Conservation (phyloP, 2,113 vertebrate species). For the Carassius gibelio region DNA sequence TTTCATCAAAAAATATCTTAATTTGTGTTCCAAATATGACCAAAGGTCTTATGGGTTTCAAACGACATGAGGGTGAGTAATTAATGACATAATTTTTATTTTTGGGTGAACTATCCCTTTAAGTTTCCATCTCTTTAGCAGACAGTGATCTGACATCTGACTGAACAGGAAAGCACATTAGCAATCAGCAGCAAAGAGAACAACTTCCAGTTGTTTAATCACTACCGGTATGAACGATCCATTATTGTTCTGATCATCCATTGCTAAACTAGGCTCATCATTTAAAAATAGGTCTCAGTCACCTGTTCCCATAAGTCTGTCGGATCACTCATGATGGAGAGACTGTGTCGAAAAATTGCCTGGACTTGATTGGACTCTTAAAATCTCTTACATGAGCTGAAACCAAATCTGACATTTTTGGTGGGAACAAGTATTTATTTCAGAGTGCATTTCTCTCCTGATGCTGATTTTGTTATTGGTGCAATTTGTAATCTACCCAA, state of each 20-base stretch:
- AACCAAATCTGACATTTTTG: conserved; percentile 13
- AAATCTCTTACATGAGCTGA: neutral
- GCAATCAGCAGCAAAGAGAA: neutral
- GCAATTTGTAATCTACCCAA: neutral
- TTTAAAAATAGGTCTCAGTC: conserved; percentile 64
- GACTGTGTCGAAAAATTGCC: conserved; percentile 36
- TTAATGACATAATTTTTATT: no score
- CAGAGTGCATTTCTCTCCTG: neutral
- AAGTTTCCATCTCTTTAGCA: neutral
- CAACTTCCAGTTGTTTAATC: neutral
- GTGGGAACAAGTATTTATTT: neutral
- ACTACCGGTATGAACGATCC: neutral
- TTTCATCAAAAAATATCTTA: no score
- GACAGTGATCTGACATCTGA: neutral
- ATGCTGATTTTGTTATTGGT: neutral
- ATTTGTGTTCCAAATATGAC: no score
- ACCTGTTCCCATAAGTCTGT: conserved; percentile 55
- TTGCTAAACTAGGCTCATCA: conserved; percentile 65
- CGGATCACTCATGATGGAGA: conserved; percentile 60
- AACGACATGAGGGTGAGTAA: no score
- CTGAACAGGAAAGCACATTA: neutral
- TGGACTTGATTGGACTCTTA: conserved; percentile 21
- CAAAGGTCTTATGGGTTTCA: no score
- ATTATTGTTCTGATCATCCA: conserved; percentile 51
- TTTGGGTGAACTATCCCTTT: no score